phyloP scores from a whole-genome alignment of 2,113 vertebrate species.

The Chlamydotis undulata region DNA sequence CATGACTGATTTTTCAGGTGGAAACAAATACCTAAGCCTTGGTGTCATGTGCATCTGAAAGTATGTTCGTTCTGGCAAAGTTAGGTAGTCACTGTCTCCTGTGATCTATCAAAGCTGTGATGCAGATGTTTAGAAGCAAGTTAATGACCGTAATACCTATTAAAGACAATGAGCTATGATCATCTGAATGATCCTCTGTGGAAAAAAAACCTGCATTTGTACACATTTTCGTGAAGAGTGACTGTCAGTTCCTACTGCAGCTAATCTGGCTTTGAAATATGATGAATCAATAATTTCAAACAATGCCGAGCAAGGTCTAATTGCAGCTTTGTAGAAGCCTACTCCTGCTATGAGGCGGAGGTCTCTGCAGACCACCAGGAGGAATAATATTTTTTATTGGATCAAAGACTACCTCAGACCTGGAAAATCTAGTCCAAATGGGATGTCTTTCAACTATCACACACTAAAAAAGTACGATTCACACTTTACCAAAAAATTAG shows the following conservation, averaged over 20 bases:
- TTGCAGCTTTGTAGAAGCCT: background rate
- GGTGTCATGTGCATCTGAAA: background rate
- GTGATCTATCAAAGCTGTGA: background rate
- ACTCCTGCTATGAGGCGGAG: rapidly evolving
- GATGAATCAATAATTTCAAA: background rate
- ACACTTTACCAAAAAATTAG: background rate
- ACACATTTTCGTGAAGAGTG: background rate
- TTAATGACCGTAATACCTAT: background rate
- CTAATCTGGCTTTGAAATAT: background rate
- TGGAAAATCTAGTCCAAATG: background rate
- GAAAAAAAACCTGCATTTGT: background rate
- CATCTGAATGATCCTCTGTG: background rate
- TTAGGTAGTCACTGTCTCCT: background rate
- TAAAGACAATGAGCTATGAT: background rate
- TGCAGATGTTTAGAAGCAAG: background rate
- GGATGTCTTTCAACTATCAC: background rate
- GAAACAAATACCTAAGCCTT: background rate
- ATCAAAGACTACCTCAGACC: background rate
- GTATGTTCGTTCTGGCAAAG: background rate
- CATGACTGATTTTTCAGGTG: background rate
- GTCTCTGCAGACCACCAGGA: background rate
- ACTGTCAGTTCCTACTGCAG: background rate
- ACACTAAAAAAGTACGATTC: background rate
- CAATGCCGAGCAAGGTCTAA: background rate
- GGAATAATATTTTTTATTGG: background rate